These are phyloP conservation scores for Stenolophus ochropezus DNA, from an alignment of 2,888 invertebrate species.

Conservation along the genomic window DNA sequence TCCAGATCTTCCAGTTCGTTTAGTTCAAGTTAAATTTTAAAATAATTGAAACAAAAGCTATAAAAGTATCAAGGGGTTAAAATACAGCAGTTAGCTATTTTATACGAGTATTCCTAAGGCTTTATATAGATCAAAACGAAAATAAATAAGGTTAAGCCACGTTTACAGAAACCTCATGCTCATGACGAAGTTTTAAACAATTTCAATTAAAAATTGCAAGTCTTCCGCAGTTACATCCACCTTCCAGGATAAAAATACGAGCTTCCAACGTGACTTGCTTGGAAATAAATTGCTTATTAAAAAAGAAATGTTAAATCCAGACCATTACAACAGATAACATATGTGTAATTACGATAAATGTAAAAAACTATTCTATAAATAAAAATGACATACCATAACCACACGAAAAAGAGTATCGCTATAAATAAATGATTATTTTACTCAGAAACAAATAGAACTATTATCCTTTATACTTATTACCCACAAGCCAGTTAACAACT, in stretches of 20 bases:
- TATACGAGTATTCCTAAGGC: neutral
- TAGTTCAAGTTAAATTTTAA: too few species aligned
- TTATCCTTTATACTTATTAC: too few species aligned
- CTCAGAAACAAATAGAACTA: too few species aligned
- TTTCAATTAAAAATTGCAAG: slow-evolving; percentile 7
- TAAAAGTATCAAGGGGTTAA: too few species aligned
- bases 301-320: neutral
- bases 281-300: neutral
- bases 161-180: neutral
- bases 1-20: too few species aligned
- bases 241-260: neutral
- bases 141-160: neutral
- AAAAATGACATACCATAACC: too few species aligned
- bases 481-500: too few species aligned
- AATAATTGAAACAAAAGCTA: too few species aligned
- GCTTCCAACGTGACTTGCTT: neutral
- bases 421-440: too few species aligned
- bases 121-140: neutral
- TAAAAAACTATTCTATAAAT: too few species aligned
- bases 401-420: too few species aligned
- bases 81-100: too few species aligned
- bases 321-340: neutral
- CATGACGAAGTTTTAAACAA: neutral
- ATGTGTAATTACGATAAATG: neutral
- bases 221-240: neutral